Evolutionary conservation across 2,113 vertebrate species (phyloP).

Genomic region (Centropristis striata): DNA sequence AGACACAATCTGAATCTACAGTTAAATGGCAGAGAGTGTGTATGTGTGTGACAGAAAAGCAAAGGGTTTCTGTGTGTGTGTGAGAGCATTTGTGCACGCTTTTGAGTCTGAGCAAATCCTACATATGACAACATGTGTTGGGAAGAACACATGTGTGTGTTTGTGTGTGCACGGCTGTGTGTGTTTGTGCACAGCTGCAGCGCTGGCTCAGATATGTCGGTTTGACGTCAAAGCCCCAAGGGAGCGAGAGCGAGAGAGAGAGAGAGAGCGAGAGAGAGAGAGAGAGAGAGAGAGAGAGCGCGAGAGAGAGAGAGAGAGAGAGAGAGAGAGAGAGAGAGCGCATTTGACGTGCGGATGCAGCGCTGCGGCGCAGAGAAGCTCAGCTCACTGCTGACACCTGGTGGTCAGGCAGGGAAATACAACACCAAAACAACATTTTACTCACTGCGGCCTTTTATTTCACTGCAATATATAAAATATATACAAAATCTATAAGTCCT

Average conservation of each 20-base stretch:
- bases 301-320: too few species aligned
- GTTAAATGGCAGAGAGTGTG: background rate
- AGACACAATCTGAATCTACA: background rate
- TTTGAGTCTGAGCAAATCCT: constrained; percentile 38
- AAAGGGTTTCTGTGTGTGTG: background rate
- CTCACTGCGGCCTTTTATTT: too few species aligned
- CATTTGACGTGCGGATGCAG: constrained; percentile 37
- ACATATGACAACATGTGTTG: constrained; percentile 34
- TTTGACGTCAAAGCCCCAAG: constrained; percentile 66
- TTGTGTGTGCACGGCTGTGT: constrained; percentile 1
- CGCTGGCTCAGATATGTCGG: constrained; percentile 39
- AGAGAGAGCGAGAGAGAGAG: too few species aligned
- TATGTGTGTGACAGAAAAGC: constrained; percentile 13
- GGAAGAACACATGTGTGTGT: constrained; percentile 16
- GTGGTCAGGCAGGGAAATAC: constrained; percentile 8
- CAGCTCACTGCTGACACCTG: constrained; percentile 48
- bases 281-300: too few species aligned
- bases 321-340: too few species aligned
- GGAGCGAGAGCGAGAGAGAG: constrained; percentile 38
- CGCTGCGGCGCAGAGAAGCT: background rate
- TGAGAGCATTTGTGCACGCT: constrained; percentile 1
- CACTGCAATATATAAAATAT: too few species aligned
- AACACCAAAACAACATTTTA: background rate
- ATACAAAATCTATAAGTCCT: too few species aligned
- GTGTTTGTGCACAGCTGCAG: constrained; percentile 47